Evolutionary conservation across 2,797 vertebrate species (phyloP).

Genomic region (Poecile montanus): DNA sequence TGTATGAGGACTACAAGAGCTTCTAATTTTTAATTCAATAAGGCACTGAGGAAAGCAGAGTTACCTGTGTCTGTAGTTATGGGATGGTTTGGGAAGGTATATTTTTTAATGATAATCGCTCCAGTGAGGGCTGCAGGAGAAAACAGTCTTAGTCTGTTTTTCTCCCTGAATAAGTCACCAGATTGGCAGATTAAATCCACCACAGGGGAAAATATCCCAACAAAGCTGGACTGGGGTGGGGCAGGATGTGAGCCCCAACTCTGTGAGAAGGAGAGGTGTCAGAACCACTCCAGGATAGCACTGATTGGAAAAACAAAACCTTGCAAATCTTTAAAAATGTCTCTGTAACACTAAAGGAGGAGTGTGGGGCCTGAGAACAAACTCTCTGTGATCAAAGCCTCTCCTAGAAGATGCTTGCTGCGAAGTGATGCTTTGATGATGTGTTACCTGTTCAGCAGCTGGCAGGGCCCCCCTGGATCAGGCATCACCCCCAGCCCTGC

Average conservation of each 20-base stretch:
- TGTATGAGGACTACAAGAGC: neutral
- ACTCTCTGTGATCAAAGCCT: constrained; percentile 10
- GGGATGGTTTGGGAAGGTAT: neutral
- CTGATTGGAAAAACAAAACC: neutral
- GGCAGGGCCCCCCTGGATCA: neutral
- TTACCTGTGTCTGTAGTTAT: neutral
- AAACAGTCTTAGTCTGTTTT: neutral
- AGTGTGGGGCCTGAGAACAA: neutral
- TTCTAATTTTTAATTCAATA: neutral
- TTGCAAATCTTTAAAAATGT: neutral
- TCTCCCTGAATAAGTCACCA: neutral
- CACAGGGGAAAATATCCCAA: neutral
- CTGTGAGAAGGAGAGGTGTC: neutral
- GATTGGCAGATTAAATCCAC: neutral
- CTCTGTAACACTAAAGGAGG: neutral
- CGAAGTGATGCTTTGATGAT: neutral
- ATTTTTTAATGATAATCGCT: neutral
- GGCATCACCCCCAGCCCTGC: neutral
- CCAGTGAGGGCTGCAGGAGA: neutral
- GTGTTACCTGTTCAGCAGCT: neutral
- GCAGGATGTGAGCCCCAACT: neutral
- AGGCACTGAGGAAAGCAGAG: neutral
- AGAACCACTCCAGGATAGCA: neutral
- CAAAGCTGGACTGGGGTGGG: neutral
- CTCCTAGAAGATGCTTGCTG: neutral